phyloP scores from a whole-genome alignment of 2,888 invertebrate genomes.

The Scrobipalpa atriplicella region DNA sequence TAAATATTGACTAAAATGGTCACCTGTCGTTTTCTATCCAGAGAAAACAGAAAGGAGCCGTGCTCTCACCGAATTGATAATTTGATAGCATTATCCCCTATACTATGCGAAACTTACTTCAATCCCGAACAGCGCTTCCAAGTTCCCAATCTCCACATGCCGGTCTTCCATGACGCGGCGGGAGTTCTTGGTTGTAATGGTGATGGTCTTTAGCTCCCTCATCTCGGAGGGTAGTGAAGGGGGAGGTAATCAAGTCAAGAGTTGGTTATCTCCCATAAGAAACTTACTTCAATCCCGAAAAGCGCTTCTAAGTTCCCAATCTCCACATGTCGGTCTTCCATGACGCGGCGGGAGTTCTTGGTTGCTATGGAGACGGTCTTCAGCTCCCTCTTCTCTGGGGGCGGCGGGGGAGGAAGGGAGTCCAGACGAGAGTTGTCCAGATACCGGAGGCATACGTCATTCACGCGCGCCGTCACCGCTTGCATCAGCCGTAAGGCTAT shows the following conservation, averaged over 20 bases:
- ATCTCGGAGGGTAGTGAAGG: slow-evolving; percentile 82
- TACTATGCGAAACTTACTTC: slow-evolving; percentile 87
- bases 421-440: slow-evolving; percentile 86
- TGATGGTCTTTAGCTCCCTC: slow-evolving; percentile 80
- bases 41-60: too few species aligned
- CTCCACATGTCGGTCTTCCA: slow-evolving; percentile 96
- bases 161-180: slow-evolving; percentile 96
- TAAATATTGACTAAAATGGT: too few species aligned
- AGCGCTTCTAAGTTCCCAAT: slow-evolving; percentile 92
- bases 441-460: slow-evolving; percentile 87
- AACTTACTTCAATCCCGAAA: slow-evolving; percentile 89
- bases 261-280: slow-evolving; percentile 87
- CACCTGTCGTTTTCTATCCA: too few species aligned
- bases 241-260: slow-evolving; percentile 84
- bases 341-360: slow-evolving; percentile 92
- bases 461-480: slow-evolving; percentile 87
- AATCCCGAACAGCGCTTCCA: slow-evolving; percentile 91
- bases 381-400: slow-evolving; percentile 74
- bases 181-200: slow-evolving; percentile 90
- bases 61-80: too few species aligned
- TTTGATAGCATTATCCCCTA: too few species aligned
- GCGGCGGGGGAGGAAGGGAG: slow-evolving; percentile 84
- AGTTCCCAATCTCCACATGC: slow-evolving; percentile 91
- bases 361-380: slow-evolving; percentile 86
- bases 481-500: slow-evolving; percentile 89